phyloP scores from a whole-genome alignment of 2,113 vertebrate species.

The Callipepla californica region DNA sequence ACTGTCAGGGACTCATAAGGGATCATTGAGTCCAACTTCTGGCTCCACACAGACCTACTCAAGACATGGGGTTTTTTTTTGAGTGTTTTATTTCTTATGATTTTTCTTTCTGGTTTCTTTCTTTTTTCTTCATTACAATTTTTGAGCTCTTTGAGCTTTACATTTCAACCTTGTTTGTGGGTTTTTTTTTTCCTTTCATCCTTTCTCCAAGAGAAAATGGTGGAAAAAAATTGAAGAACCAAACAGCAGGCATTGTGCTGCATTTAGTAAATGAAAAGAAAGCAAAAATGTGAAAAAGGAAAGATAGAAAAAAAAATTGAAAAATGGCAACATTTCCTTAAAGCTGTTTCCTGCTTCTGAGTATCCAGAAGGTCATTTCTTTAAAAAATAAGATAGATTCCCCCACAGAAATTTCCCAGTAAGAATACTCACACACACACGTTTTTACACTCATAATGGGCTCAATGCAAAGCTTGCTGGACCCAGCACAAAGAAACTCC shows the following conservation, averaged over 20 bases:
- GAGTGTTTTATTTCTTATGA: neutral
- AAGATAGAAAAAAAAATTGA: neutral
- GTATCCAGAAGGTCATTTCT: neutral
- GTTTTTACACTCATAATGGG: neutral
- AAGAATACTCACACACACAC: neutral
- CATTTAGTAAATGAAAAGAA: neutral
- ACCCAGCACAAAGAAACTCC: neutral
- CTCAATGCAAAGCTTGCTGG: neutral
- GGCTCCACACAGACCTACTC: no score
- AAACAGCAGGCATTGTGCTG: neutral
- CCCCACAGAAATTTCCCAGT: neutral
- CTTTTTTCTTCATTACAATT: neutral
- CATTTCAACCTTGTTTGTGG: neutral
- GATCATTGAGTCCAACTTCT: no score
- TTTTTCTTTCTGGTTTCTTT: neutral
- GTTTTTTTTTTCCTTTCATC: neutral
- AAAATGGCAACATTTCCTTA: conserved; percentile 4
- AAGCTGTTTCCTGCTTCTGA: neutral
- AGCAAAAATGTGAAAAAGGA: neutral
- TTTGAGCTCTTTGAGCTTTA: neutral
- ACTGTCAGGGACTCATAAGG: no score
- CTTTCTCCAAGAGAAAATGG: neutral
- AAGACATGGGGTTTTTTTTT: neutral
- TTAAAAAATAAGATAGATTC: neutral
- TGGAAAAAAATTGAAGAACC: neutral